phyloP scores from a whole-genome alignment of 2,113 vertebrate genomes.

The Takifugu flavidus region DNA sequence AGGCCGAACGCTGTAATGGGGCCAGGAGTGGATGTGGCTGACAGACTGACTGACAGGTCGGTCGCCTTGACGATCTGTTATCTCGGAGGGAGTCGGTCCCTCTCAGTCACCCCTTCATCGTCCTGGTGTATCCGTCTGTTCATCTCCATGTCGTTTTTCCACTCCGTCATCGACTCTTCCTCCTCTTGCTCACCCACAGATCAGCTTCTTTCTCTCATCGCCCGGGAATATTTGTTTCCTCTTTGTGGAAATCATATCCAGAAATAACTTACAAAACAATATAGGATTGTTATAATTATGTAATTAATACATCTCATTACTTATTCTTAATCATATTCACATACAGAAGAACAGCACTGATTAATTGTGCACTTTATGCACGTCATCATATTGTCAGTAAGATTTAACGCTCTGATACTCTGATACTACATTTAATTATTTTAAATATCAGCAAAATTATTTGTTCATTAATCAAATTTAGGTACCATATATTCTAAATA shows the following conservation, averaged over 20 bases:
- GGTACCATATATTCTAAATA: too few species aligned
- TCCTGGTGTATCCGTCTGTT: slow-evolving; percentile 44
- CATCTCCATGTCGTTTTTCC: slow-evolving; percentile 48
- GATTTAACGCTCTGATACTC: too few species aligned
- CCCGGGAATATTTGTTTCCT: not conserved
- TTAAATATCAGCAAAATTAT: too few species aligned
- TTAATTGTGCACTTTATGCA: too few species aligned
- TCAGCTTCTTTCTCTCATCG: not conserved
- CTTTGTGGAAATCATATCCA: not conserved
- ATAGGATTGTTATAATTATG: too few species aligned
- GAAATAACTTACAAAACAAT: too few species aligned
- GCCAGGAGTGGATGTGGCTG: slow-evolving; percentile 60
- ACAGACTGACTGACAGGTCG: slow-evolving; percentile 66
- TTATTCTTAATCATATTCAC: too few species aligned
- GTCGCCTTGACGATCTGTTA: slow-evolving; percentile 57
- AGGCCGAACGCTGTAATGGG: slow-evolving; percentile 44
- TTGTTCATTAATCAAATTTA: too few species aligned
- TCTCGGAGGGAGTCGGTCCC: slow-evolving; percentile 31
- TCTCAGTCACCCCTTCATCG: slow-evolving; percentile 39
- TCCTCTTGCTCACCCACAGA: slow-evolving; percentile 11
- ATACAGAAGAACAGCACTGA: too few species aligned
- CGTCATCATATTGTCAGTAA: too few species aligned
- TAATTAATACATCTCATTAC: too few species aligned
- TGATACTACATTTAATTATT: too few species aligned
- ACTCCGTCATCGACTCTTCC: slow-evolving; percentile 46